Conservation (phyloP, 2,888 invertebrate species). For the Drosophila formosana region DNA sequence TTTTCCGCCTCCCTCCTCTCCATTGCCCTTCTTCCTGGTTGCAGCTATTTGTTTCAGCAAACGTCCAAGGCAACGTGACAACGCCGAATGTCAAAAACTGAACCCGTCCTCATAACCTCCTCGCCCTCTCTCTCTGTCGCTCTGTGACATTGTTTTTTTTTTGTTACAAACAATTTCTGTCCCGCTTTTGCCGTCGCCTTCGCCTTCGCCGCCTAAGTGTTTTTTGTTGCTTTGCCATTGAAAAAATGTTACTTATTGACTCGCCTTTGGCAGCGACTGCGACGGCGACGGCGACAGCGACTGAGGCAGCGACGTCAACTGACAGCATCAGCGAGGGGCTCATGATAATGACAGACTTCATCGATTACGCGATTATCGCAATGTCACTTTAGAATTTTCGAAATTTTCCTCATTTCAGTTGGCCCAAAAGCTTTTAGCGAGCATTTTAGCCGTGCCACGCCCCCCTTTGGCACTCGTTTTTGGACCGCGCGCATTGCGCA, state of each 20-base stretch:
- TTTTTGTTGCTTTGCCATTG: constrained; percentile 60
- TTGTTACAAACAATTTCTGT: constrained; percentile 41
- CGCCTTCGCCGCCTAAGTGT: constrained; percentile 52
- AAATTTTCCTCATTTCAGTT: constrained; percentile 66
- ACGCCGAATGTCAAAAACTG: constrained; percentile 50
- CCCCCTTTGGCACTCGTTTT: constrained; percentile 23
- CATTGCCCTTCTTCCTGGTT: not conserved
- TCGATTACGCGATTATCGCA: constrained; percentile 80
- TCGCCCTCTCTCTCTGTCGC: not conserved
- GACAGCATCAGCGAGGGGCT: constrained; percentile 42
- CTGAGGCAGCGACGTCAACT: constrained; percentile 9
- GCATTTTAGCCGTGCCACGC: constrained; percentile 49
- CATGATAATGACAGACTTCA: constrained; percentile 80
- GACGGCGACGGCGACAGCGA: constrained; percentile 2
- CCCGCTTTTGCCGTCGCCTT: constrained; percentile 11
- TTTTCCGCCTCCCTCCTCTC: not conserved
- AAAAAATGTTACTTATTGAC: constrained; percentile 73
- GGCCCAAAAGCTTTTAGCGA: constrained; percentile 73
- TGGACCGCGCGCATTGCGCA: constrained; percentile 45
- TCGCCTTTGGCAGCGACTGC: constrained; percentile 48
- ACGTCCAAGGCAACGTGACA: constrained; percentile 46
- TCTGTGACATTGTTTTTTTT: constrained; percentile 1
- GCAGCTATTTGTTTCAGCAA: constrained; percentile 41
- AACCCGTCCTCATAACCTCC: constrained; percentile 21
- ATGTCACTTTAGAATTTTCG: constrained; percentile 76